Percentiles rank a stretch among this genome's conserved stretches.
Conservation (phyloP, 92 coral and sea anemone genomes). For the Pocillopora grandis region DNA sequence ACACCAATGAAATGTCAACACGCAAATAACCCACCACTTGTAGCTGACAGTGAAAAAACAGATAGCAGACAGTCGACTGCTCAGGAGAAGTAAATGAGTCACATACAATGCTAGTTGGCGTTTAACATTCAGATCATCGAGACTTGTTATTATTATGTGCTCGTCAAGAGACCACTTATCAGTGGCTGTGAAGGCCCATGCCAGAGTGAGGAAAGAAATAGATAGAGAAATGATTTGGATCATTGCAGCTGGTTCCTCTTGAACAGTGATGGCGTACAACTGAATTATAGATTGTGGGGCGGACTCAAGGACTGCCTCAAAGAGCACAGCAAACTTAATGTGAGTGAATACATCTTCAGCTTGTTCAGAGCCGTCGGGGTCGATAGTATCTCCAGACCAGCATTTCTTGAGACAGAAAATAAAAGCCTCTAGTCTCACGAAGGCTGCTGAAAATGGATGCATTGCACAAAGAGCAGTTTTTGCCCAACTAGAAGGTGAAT, state of each 20-base stretch:
- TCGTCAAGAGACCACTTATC: neutral
- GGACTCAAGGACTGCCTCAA: slow-evolving; percentile 46
- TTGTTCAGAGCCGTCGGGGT: too few relatives aligned
- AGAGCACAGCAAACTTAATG: neutral
- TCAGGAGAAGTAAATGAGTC: neutral
- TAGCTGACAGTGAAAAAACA: too few relatives aligned
- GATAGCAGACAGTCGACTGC: too few relatives aligned
- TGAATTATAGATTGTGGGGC: slow-evolving; percentile 54
- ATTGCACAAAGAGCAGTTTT: too few relatives aligned
- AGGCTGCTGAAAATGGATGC: neutral
- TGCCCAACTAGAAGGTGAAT: too few relatives aligned
- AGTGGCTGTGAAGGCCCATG: neutral
- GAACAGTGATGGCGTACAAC: slow-evolving; percentile 48
- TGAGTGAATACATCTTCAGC: neutral
- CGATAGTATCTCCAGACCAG: neutral
- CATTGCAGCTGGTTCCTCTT: slow-evolving; percentile 21
- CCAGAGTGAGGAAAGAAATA: slow-evolving; percentile 5
- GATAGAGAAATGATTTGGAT: slow-evolving; percentile 49
- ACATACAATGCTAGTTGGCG: neutral
- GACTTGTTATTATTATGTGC: neutral
- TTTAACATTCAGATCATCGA: neutral
- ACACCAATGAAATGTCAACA: slow-evolving; percentile 11
- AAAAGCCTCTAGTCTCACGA: neutral
- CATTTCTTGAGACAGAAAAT: slow-evolving; percentile 9
- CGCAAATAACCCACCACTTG: neutral